Evolutionary conservation across 2,113 vertebrate genomes (phyloP).

Genomic region (Myrmecobius fasciatus): DNA sequence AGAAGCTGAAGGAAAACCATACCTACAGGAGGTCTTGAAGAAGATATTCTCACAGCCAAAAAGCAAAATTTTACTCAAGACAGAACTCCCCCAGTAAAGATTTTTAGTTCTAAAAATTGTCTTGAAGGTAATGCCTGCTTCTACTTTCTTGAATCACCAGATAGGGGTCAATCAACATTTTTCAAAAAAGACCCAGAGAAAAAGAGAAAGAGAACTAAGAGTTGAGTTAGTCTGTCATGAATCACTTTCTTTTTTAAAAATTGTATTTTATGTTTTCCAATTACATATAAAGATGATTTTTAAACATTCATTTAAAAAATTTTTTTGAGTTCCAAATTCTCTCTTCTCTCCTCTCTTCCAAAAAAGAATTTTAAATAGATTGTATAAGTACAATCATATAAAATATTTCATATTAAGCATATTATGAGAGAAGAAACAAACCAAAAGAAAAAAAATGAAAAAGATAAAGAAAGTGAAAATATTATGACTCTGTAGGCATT

Average conservation of each 20-base stretch:
- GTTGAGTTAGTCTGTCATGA: constrained; percentile 70
- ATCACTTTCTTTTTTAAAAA: constrained; percentile 52
- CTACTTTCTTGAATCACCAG: constrained; percentile 79
- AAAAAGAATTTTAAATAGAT: too few species aligned
- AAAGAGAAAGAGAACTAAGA: constrained; percentile 47
- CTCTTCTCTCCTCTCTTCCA: too few species aligned
- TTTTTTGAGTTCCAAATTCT: too few species aligned
- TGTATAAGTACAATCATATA: too few species aligned
- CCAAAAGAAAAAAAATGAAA: too few species aligned
- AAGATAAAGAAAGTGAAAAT: too few species aligned
- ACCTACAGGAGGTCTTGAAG: constrained; percentile 80
- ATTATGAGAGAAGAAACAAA: too few species aligned
- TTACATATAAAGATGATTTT: too few species aligned
- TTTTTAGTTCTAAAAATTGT: constrained; percentile 74
- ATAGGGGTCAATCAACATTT: constrained; percentile 67
- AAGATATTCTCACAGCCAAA: constrained; percentile 80
- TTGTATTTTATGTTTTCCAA: too few species aligned
- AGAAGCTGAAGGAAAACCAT: constrained; percentile 68
- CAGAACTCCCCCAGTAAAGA: constrained; percentile 75
- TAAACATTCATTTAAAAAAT: too few species aligned
- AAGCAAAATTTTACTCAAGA: constrained; percentile 83
- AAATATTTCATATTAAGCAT: too few species aligned
- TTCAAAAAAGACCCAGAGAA: constrained; percentile 25
- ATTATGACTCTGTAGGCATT: too few species aligned
- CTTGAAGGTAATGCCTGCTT: constrained; percentile 70